phyloP scores from a whole-genome alignment of 2,888 invertebrate genomes.

The Deilephila elpenor region DNA sequence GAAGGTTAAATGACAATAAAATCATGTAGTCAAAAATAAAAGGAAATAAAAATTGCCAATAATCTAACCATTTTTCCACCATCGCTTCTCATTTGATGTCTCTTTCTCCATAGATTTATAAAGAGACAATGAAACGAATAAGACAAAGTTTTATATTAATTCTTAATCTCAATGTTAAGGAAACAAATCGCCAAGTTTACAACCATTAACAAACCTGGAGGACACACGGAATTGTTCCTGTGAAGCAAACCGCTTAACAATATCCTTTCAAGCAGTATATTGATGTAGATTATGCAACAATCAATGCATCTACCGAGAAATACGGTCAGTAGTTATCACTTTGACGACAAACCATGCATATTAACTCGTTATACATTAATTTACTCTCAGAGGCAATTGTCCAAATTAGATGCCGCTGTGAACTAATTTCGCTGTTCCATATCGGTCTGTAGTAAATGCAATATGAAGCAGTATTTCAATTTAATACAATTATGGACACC shows the following conservation, averaged over 20 bases:
- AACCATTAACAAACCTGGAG: neutral
- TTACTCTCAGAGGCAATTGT: conserved; percentile 16
- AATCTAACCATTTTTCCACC: too few species aligned
- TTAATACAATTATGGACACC: neutral
- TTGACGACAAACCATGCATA: conserved; percentile 13
- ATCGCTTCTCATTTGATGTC: too few species aligned
- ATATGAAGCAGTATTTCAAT: neutral
- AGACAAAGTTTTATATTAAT: too few species aligned
- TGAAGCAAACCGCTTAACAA: neutral
- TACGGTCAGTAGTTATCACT: conserved; percentile 8
- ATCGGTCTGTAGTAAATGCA: neutral
- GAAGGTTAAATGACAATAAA: too few species aligned
- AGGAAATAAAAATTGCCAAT: too few species aligned
- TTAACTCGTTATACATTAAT: neutral
- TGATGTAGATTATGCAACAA: conserved; percentile 4
- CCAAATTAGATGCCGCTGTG: conserved; percentile 10
- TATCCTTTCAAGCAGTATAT: neutral
- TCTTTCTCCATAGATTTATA: too few species aligned
- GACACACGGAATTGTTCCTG: neutral
- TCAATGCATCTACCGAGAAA: neutral
- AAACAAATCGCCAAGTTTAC: neutral
- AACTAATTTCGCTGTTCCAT: neutral
- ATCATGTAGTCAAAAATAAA: too few species aligned
- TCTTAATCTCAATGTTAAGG: neutral
- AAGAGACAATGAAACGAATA: too few species aligned